These are phyloP conservation scores for Pongo abelii DNA, from an alignment of 2,113 vertebrate genomes.

Conservation along the genomic window DNA sequence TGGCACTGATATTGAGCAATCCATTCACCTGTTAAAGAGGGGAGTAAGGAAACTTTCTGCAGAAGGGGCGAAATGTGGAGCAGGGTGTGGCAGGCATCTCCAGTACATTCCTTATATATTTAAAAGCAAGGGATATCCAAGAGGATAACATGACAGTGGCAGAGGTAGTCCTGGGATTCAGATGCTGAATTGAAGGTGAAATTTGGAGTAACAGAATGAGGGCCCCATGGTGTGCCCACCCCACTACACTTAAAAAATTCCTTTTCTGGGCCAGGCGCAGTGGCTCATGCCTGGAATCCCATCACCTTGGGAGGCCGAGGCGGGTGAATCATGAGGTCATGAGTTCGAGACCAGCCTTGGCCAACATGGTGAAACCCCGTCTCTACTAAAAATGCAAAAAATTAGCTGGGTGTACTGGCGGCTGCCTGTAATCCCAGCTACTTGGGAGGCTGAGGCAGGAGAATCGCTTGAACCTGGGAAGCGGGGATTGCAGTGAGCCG, in stretches of 20 bases:
- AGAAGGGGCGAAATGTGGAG: neutral
- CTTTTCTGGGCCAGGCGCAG: too few relatives aligned
- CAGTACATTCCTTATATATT: neutral
- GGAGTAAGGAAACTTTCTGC: neutral
- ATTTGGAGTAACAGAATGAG: neutral
- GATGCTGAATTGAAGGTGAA: neutral
- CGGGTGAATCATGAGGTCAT: too few relatives aligned
- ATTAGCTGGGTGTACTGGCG: too few relatives aligned
- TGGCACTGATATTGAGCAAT: neutral
- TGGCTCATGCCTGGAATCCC: too few relatives aligned
- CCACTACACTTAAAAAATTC: neutral
- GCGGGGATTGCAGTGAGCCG: too few relatives aligned
- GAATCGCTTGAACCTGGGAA: too few relatives aligned
- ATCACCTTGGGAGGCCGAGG: too few relatives aligned
- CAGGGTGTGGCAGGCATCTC: neutral
- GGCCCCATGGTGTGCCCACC: neutral
- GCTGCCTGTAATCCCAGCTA: too few relatives aligned
- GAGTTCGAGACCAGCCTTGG: too few relatives aligned
- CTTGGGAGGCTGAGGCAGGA: too few relatives aligned
- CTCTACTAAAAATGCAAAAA: too few relatives aligned
- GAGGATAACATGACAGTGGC: neutral
- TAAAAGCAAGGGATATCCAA: neutral
- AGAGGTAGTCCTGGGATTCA: neutral
- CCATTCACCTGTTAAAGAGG: neutral
- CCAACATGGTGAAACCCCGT: too few relatives aligned